Evolutionary conservation across 2,797 vertebrate species (phyloP), one percentile per base, ranked within the genome.

Genomic region (Poeciliopsis presidionis): DNA sequence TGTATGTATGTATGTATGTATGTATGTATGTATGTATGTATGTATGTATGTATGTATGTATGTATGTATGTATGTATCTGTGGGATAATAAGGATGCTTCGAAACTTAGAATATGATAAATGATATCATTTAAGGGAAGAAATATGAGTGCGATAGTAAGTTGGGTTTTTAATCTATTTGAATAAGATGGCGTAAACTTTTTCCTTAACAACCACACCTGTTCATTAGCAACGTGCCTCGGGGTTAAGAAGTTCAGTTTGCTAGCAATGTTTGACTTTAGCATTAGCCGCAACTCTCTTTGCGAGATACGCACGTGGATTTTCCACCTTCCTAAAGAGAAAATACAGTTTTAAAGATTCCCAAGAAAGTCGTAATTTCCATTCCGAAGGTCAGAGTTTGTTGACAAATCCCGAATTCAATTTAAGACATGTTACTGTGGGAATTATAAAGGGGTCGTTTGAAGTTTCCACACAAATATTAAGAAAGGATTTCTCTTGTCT

Each of bases 401-500:
- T 33, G 13, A 59, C 11, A 59, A 59, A 63, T 63, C 16, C 16
- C 14, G 14, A 63, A 18, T 36, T 20, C 41, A 4, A 0, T 18
- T 65, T 41, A 39, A 67, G 11, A 67, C 20, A 67, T 41, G 36
- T 5, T 67, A 41, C 20, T 67, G 36, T 41, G 36, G 3, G 36
- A 67, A 67, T 41, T 25, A 67, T 25, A 6, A 25, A 41, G 36
- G 2, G 36, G 18, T 67, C 20, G 18, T 41, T 20, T 9, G 18
- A 12, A 22, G 20, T 25, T 67, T 67, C 5, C 63, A 33, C 72
- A 73, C 20, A 72, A 47, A 73, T 7, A 49, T 4, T 12, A 25
- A 73, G 22, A 6, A 14, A 41, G 0, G 22, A 72, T 0, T 61
- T 0, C 59, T 92, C 91, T 89, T 61, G 47, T 0, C n/a, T n/a